phyloP scores from a whole-genome alignment of 2,888 invertebrate species.

The Nemotelus pantherinus region DNA sequence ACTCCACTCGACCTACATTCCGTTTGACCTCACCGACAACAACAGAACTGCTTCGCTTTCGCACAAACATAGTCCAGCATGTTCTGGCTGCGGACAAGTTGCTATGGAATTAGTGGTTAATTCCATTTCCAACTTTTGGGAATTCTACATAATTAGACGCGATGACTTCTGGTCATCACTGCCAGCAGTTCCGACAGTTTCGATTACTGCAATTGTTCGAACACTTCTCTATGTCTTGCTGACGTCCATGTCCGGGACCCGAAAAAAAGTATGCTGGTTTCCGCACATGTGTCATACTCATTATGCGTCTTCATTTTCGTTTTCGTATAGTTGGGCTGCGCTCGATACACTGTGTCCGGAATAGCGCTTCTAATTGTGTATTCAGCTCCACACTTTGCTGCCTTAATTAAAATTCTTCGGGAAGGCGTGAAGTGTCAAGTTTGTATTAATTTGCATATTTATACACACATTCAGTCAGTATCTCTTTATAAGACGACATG shows the following conservation, averaged over 20 bases:
- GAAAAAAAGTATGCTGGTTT: constrained; percentile 5
- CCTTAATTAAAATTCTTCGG: constrained; percentile 52
- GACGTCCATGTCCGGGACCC: not conserved
- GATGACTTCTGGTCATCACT: too few relatives aligned
- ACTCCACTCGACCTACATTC: too few relatives aligned
- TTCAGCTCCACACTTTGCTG: constrained; percentile 50
- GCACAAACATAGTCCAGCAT: too few relatives aligned
- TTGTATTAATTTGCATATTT: constrained; percentile 63
- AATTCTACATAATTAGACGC: too few relatives aligned
- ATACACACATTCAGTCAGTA: constrained; percentile 50
- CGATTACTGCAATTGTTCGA: too few relatives aligned
- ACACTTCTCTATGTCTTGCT: too few relatives aligned
- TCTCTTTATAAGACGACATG: not conserved
- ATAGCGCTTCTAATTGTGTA: constrained; percentile 48
- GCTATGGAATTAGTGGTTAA: too few relatives aligned
- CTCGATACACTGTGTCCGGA: not conserved
- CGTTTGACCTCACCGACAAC: too few relatives aligned
- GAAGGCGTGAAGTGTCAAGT: constrained; percentile 60
- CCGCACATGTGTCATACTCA: constrained; percentile 38
- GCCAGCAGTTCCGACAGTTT: too few relatives aligned
- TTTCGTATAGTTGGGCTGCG: not conserved
- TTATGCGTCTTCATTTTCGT: not conserved
- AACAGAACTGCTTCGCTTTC: too few relatives aligned
- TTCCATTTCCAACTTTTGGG: too few relatives aligned
- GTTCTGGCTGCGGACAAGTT: too few relatives aligned